phyloP scores from a whole-genome alignment of 2,888 invertebrate genomes.

The Aphrophora alni region DNA sequence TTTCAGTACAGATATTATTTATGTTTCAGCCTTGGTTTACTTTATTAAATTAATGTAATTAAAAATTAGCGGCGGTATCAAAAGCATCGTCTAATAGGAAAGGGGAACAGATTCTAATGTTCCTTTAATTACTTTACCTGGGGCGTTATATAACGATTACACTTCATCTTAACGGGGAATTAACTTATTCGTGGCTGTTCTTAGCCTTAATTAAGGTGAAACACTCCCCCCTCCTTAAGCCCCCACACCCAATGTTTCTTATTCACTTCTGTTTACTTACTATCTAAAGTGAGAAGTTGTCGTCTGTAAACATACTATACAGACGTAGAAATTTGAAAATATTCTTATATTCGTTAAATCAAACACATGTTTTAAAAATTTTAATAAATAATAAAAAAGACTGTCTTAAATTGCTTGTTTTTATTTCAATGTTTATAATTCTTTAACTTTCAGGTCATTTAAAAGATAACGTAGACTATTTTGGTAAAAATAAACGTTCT shows the following conservation, averaged over 20 bases:
- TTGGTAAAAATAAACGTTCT: too few species aligned
- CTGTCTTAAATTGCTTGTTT: too few species aligned
- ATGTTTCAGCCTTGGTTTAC: neutral
- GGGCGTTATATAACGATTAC: conserved; percentile 2
- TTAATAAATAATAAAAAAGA: too few species aligned
- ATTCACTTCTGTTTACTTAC: neutral
- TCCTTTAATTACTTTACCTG: conserved; percentile 9
- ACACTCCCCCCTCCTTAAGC: neutral
- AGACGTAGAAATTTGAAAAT: too few species aligned
- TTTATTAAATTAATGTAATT: conserved; percentile 2
- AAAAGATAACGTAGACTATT: too few species aligned
- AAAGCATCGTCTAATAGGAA: neutral
- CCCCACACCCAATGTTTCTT: neutral
- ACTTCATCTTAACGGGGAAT: conserved; percentile 3
- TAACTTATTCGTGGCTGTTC: conserved; percentile 6
- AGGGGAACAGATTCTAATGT: neutral
- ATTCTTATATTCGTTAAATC: too few species aligned
- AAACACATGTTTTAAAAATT: too few species aligned
- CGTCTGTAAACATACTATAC: too few species aligned
- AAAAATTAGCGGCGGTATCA: neutral
- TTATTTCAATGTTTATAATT: too few species aligned
- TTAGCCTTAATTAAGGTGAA: neutral
- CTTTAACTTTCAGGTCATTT: too few species aligned
- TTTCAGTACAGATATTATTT: neutral
- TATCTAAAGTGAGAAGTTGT: too few species aligned